Percentiles rank a stretch among this genome's conserved stretches.
phyloP scores from a whole-genome alignment of 2,797 vertebrate species.

The Ciconia nigra region DNA sequence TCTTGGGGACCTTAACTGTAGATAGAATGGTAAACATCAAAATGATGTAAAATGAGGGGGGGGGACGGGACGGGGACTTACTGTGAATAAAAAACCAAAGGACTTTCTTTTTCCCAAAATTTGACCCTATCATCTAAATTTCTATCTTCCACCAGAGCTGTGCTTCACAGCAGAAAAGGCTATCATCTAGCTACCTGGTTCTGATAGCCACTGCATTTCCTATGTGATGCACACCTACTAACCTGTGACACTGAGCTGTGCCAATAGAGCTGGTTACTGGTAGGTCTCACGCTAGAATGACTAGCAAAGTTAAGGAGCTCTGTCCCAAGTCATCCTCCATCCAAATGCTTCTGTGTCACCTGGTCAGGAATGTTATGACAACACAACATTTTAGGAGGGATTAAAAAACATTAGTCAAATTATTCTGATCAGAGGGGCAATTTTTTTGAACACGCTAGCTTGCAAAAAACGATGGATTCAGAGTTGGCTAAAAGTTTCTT shows the following conservation, averaged over 20 bases:
- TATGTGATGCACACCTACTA: fast-evolving
- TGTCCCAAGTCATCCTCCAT: background rate
- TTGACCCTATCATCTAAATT: background rate
- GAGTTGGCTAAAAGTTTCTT: background rate
- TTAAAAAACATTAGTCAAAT: background rate
- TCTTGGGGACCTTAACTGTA: background rate
- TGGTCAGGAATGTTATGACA: background rate
- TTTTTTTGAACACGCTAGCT: background rate
- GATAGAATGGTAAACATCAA: background rate
- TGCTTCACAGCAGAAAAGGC: background rate
- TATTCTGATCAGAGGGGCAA: background rate
- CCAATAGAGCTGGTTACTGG: background rate
- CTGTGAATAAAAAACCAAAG: background rate
- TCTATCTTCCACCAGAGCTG: background rate
- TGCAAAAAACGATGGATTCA: fast-evolving
- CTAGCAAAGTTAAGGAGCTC: background rate
- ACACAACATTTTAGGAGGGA: background rate
- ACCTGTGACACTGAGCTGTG: background rate
- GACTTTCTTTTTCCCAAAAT: fast-evolving
- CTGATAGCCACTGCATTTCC: background rate
- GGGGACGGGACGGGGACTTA: background rate
- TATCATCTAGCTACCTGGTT: background rate
- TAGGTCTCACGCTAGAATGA: background rate
- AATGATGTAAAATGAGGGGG: background rate
- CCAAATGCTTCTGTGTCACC: background rate